phyloP scores from a whole-genome alignment of 1,140 invertebrate species.

The Plodia interpunctella region DNA sequence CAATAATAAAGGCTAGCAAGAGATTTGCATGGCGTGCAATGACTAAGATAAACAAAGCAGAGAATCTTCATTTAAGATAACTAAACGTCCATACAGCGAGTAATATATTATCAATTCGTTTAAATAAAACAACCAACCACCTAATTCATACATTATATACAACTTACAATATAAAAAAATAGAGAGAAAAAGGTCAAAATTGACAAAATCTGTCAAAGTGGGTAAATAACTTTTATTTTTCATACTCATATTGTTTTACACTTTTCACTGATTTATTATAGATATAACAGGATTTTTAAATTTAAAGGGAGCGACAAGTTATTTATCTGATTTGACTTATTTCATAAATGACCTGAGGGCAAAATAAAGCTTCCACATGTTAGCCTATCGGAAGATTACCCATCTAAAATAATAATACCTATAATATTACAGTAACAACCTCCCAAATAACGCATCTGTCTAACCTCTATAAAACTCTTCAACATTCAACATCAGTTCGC shows the following conservation, averaged over 20 bases:
- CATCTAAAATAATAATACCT: conserved; percentile 39
- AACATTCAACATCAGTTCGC: conserved; percentile 74
- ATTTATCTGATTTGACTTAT: background rate
- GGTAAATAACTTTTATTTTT: background rate
- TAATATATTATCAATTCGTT: conserved; percentile 61
- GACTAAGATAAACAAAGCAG: conserved; percentile 34
- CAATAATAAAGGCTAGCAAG: conserved; percentile 41
- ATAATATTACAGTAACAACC: conserved; percentile 63
- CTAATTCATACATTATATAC: conserved; percentile 50
- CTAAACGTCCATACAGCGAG: conserved; percentile 31
- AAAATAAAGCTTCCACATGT: conserved; percentile 24
- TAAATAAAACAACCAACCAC: conserved; percentile 64
- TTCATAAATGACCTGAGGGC: conserved; percentile 45
- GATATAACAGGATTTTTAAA: too few relatives aligned
- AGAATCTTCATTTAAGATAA: conserved; percentile 29
- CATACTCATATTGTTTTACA: background rate
- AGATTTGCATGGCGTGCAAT: conserved; percentile 15
- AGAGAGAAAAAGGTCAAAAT: conserved; percentile 50
- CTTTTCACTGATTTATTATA: too few relatives aligned
- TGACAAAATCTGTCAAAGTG: conserved; percentile 20
- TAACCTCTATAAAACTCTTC: conserved; percentile 73
- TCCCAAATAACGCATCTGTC: conserved; percentile 58
- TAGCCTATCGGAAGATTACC: conserved; percentile 42
- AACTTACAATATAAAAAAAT: conserved; percentile 57
- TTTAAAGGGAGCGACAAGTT: too few relatives aligned